These are phyloP conservation scores for Leptinotarsa rubiginosa DNA, from an alignment of 2,888 invertebrate genomes.

Conservation along the genomic window DNA sequence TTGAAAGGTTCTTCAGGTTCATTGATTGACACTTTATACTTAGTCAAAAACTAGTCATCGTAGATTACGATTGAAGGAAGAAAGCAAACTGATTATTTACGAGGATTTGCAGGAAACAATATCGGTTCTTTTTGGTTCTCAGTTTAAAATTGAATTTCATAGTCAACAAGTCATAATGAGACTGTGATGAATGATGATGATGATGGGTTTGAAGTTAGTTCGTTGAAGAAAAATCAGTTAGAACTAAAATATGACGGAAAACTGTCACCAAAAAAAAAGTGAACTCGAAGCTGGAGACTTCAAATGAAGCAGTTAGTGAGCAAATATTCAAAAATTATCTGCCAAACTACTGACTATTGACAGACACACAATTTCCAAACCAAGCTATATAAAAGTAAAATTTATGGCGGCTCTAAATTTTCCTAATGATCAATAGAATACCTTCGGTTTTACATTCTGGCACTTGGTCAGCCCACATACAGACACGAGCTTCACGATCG, in stretches of 20 bases:
- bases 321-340: not conserved
- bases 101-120: too few relatives aligned
- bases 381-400: not conserved
- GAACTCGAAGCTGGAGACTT: too few relatives aligned
- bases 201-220: not conserved
- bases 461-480: constrained; percentile 97
- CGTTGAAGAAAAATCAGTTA: not conserved
- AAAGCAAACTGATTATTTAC: not conserved
- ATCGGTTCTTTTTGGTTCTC: too few relatives aligned
- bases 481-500: constrained; percentile 91
- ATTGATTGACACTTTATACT: too few relatives aligned
- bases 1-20: not conserved
- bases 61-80: not conserved
- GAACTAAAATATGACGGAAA: not conserved
- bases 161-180: constrained; percentile 3
- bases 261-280: not conserved
- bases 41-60: too few relatives aligned
- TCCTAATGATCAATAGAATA: constrained; percentile 56
- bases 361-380: not conserved
- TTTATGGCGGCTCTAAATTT: not conserved
- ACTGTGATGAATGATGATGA: constrained; percentile 4
- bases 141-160: not conserved
- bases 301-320: not conserved
- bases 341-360: not conserved
- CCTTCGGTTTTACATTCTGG: constrained; percentile 92